Base-by-base conservation (phyloP, 2,888 invertebrate species). In the Stomorhina lunata region DNA sequence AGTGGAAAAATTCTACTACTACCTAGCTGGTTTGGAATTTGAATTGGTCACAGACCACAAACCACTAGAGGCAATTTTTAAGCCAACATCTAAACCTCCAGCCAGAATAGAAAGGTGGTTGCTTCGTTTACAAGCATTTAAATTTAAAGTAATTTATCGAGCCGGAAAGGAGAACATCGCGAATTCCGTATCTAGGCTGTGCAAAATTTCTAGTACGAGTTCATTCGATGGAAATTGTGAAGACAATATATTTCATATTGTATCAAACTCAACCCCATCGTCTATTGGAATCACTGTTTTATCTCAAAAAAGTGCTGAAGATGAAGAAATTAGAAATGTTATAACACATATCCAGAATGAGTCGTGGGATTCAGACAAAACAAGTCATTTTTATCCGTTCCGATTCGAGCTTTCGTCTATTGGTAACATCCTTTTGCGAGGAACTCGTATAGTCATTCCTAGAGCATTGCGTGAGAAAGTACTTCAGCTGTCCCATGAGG, bases 1-100 rank as follows among this genome's bases (percentile, higher is more conserved):
- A 0, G 84, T 84, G 1, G 84, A 85, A 32, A 77, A 73, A 37
- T 85, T 83, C 17, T 75, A 80, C 25, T 85, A 84, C 59, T 85
- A 84, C 29, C n/a, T 85, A 22, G 69, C 77, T 1, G 78, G 81
- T 29, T 15, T 84, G 25, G 72, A 83, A 40, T 85, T 83, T 66
- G 69, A 75, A 37, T 48, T 71, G 10, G 80, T 80, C 6, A 80
- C 78, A 32, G 77, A 79, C 43, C 83, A 80, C 43, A 83, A 83
- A 10, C 77, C 69, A 20, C 50, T 83, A 0, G 80, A 78, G 27
- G 32, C 73, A 2, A 81, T 84, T 69, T 84, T 84, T 43, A 81
- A 81, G 45, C 72, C 83, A 17, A 83, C 78, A 29, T 78, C 81
- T 7, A 81, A 68, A 25, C 77, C 80, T 10, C 83, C 80, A 27